Percentiles rank a stretch among this genome's conserved stretches.
Conservation (phyloP, 2,797 vertebrate species). For the Hemibagrus guttatus region DNA sequence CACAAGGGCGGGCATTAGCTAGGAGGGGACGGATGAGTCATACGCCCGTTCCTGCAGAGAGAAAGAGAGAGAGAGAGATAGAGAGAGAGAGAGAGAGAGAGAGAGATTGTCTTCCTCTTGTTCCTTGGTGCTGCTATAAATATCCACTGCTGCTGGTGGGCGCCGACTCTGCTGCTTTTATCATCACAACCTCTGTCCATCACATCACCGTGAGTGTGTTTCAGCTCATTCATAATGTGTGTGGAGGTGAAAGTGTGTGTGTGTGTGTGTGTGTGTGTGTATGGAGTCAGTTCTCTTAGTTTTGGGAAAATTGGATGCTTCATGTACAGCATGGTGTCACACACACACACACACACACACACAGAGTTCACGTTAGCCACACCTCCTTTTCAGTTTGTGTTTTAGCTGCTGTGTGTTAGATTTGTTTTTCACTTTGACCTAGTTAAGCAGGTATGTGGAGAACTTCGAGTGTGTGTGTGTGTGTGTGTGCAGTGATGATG, state of each 20-base stretch:
- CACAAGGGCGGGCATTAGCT: not conserved
- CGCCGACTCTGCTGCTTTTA: not conserved
- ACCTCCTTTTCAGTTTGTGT: not conserved
- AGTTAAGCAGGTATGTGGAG: not conserved
- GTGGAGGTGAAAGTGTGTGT: not conserved
- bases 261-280: conserved; percentile 7
- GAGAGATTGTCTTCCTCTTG: conserved; percentile 4
- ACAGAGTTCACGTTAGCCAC: not conserved
- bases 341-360: not conserved
- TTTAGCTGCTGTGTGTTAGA: not conserved
- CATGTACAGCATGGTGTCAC: not conserved
- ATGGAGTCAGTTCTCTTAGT: not conserved
- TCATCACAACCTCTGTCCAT: not conserved
- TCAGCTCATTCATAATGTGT: not conserved
- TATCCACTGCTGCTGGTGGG: conserved; percentile 19
- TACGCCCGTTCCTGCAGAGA: conserved; percentile 18
- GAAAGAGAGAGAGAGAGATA: no score
- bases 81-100: not conserved
- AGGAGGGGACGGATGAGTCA: conserved; percentile 35
- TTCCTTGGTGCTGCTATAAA: conserved; percentile 23
- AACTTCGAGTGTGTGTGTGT: not conserved
- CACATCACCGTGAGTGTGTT: conserved; percentile 22
- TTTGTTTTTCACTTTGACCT: conserved; percentile 23
- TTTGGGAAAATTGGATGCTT: not conserved
- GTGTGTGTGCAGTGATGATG: conserved; percentile 6